A percentile compares a stretch with the other conserved stretches of the same genome.
phyloP scores from a whole-genome alignment of 1,140 invertebrate genomes.

The Aplysia californica region DNA sequence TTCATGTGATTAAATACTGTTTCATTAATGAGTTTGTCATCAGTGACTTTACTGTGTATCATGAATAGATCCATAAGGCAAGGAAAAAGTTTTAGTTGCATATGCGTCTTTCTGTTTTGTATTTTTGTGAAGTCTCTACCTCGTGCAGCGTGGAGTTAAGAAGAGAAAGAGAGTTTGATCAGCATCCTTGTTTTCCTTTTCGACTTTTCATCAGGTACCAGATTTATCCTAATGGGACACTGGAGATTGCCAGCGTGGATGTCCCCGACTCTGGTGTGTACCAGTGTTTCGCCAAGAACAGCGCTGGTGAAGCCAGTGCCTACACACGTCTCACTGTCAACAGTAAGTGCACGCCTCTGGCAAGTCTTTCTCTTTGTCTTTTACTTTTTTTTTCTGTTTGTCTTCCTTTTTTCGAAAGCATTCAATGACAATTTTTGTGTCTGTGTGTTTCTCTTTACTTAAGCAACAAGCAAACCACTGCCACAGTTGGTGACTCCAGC shows the following conservation, averaged over 20 bases:
- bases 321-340: slow-evolving; percentile 95
- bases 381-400: neutral
- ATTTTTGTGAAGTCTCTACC: slow-evolving; percentile 16
- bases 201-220: slow-evolving; percentile 35
- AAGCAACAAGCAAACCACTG: no score
- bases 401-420: no score
- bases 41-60: neutral
- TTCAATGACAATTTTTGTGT: no score
- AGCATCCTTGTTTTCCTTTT: neutral
- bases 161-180: no score
- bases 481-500: no score
- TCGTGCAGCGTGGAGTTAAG: no score
- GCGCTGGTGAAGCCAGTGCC: slow-evolving; percentile 86
- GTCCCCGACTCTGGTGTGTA: slow-evolving; percentile 93
- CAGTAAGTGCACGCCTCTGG: slow-evolving; percentile 80
- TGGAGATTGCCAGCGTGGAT: slow-evolving; percentile 80
- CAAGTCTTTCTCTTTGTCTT: neutral
- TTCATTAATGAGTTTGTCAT: neutral
- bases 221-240: slow-evolving; percentile 49
- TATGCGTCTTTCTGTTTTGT: neutral
- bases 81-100: neutral
- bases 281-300: slow-evolving; percentile 86
- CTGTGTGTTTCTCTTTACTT: no score
- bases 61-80: neutral
- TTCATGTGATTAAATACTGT: no score